These are phyloP conservation scores for Campodea augens DNA, from an alignment of 1,140 invertebrate species.

Conservation along the genomic window DNA sequence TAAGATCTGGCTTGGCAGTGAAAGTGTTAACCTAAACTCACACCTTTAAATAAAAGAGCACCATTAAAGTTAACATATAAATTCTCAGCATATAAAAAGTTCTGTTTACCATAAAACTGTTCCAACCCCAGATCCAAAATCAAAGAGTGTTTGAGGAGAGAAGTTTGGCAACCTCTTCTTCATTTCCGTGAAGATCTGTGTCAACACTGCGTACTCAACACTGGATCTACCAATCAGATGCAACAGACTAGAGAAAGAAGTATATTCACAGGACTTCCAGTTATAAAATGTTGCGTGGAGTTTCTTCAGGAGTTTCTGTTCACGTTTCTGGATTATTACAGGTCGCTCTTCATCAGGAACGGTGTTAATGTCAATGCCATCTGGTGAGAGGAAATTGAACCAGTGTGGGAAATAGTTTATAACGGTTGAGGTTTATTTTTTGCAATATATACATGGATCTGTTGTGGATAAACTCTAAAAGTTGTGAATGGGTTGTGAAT, in stretches of 20 bases:
- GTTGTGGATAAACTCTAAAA: too few species aligned
- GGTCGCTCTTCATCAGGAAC: constrained; percentile 17
- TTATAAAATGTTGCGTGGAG: constrained; percentile 38
- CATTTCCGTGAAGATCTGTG: constrained; percentile 54
- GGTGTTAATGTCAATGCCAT: constrained; percentile 4
- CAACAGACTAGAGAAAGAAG: constrained; percentile 34
- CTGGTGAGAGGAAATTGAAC: constrained; percentile 6
- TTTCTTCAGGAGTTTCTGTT: constrained; percentile 21
- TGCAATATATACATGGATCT: too few species aligned
- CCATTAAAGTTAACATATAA: too few species aligned
- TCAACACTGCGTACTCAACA: constrained; percentile 51
- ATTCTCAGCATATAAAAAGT: too few species aligned
- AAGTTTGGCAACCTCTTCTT: constrained; percentile 39
- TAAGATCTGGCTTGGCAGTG: too few species aligned
- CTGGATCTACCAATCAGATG: constrained; percentile 48
- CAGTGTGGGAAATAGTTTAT: too few species aligned
- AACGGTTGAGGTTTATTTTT: too few species aligned
- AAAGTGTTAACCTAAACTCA: too few species aligned
- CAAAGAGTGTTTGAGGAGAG: constrained; percentile 52
- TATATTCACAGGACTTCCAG: constrained; percentile 51
- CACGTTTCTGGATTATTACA: constrained; percentile 12
- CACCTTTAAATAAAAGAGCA: too few species aligned
- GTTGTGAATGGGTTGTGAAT: too few species aligned
- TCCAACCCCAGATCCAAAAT: constrained; percentile 79
- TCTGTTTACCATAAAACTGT: constrained; percentile 66